Conservation (phyloP, 92 coral and sea anemone species). For the Hydrozoanthus gracilis region DNA sequence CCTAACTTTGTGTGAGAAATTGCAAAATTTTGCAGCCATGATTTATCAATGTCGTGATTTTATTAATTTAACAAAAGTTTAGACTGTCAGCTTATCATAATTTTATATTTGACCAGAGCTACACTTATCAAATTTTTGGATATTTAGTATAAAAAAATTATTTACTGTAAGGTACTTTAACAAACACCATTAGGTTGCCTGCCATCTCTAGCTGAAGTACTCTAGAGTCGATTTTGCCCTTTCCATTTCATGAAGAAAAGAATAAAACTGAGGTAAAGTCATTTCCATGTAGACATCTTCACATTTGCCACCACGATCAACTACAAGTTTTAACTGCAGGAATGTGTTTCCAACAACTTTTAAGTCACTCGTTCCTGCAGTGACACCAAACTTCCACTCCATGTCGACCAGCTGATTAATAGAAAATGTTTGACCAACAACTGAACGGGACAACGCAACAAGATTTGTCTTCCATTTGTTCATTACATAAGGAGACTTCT, state of each 20-base stretch:
- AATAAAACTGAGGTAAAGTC: slow-evolving; percentile 97
- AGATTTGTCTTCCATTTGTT: slow-evolving; percentile 94
- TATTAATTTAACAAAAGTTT: no score
- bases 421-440: slow-evolving; percentile 95
- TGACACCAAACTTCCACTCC: slow-evolving; percentile 99
- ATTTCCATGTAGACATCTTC: slow-evolving; percentile 98
- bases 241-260: slow-evolving; percentile 98
- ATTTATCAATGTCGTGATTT: no score
- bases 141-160: no score
- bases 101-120: no score
- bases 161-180: no score
- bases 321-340: slow-evolving; percentile 92
- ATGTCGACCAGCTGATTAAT: slow-evolving; percentile 96
- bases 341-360: slow-evolving; percentile 97
- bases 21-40: no score
- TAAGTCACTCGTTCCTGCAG: slow-evolving; percentile 94
- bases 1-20: no score
- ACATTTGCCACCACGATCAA: slow-evolving; percentile 85
- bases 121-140: no score
- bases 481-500: slow-evolving; percentile 76
- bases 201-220: slow-evolving; percentile 75
- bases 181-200: no score
- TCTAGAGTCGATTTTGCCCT: slow-evolving; percentile 95
- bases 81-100: no score
- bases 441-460: slow-evolving; percentile 91